Conservation (phyloP, 2,113 vertebrate genomes). For the Stegostoma tigrinum region DNA sequence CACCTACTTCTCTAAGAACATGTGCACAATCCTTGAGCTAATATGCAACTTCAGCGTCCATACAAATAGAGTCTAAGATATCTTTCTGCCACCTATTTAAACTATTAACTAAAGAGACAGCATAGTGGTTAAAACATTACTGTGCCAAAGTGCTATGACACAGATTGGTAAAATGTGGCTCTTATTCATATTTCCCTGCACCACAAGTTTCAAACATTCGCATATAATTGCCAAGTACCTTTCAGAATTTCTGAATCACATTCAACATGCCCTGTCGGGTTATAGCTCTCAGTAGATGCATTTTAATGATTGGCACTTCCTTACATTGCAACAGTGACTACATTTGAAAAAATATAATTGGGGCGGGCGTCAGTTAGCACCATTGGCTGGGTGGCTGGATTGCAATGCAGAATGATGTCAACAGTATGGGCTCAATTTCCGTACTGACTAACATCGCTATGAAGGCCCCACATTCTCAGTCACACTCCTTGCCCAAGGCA, state of each 20-base stretch:
- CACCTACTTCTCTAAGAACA: background rate
- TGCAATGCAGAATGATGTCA: too few relatives aligned
- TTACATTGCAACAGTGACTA: too few relatives aligned
- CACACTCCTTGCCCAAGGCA: too few relatives aligned
- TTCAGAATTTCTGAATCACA: background rate
- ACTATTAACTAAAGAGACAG: slow-evolving; percentile 1
- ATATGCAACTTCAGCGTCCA: background rate
- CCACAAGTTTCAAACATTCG: background rate
- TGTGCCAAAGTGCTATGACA: background rate
- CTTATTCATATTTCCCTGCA: background rate
- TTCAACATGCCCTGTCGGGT: background rate
- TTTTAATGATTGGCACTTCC: too few relatives aligned
- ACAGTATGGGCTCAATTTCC: too few relatives aligned
- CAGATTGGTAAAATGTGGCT: background rate
- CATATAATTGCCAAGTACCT: background rate
- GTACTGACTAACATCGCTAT: too few relatives aligned
- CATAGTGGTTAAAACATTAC: background rate
- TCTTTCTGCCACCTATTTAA: slow-evolving; percentile 2
- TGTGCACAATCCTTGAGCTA: background rate
- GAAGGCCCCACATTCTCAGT: too few relatives aligned
- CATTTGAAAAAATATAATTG: too few relatives aligned
- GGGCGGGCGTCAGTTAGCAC: too few relatives aligned
- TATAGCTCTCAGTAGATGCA: too few relatives aligned
- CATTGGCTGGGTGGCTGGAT: too few relatives aligned
- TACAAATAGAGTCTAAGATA: background rate